phyloP scores from a whole-genome alignment of 2,113 vertebrate species.

The Bostrychus sinensis region DNA sequence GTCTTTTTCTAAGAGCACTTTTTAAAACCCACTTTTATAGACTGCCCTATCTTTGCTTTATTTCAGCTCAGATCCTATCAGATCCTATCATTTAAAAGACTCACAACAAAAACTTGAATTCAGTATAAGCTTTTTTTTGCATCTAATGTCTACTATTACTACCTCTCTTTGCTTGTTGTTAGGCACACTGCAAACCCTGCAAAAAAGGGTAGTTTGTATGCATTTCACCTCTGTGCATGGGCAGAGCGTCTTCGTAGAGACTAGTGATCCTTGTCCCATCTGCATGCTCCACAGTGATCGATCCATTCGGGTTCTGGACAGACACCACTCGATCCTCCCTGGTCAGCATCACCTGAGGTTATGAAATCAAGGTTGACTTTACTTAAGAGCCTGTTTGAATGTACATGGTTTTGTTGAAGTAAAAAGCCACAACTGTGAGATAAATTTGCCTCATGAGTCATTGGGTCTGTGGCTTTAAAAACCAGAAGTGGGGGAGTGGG shows the following conservation, averaged over 20 bases:
- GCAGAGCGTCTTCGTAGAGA: constrained; percentile 75
- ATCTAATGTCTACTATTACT: too few relatives aligned
- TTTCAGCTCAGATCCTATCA: too few relatives aligned
- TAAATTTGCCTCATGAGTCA: constrained; percentile 82
- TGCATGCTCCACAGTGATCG: constrained; percentile 85
- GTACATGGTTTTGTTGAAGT: background rate
- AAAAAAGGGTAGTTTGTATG: background rate
- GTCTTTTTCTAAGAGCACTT: too few relatives aligned
- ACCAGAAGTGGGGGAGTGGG: constrained; percentile 71
- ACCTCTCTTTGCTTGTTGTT: too few relatives aligned
- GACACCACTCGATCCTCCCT: constrained; percentile 88
- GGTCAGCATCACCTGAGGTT: constrained; percentile 84
- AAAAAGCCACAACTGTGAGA: background rate
- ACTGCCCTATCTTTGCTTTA: too few relatives aligned
- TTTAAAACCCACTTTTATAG: too few relatives aligned
- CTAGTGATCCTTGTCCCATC: constrained; percentile 93
- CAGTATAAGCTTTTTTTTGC: too few relatives aligned
- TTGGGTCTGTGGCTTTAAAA: constrained; percentile 85
- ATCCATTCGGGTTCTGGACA: constrained; percentile 80
- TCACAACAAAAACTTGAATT: too few relatives aligned
- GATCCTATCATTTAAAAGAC: too few relatives aligned
- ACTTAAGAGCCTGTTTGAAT: constrained; percentile 2
- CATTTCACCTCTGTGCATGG: constrained; percentile 21
- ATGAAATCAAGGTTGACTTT: background rate
- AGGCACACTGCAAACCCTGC: too few relatives aligned